phyloP scores from a whole-genome alignment of 2,797 vertebrate species.

The Delichon dasypus region DNA sequence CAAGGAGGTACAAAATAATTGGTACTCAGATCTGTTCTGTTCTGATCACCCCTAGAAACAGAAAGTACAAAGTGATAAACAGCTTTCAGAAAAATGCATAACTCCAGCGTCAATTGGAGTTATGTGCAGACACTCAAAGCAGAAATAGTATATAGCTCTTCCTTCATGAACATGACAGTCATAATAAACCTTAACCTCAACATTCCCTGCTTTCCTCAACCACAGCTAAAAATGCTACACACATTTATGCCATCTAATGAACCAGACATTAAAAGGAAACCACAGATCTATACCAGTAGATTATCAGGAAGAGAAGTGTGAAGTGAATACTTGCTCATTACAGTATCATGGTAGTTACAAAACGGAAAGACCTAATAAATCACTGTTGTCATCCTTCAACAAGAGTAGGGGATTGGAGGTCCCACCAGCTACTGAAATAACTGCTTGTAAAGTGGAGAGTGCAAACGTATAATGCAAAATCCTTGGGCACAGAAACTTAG shows the following conservation, averaged over 20 bases:
- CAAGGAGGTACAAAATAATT: neutral
- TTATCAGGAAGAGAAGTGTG: constrained; percentile 67
- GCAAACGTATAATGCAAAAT: neutral
- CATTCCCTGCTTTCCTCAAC: constrained; percentile 64
- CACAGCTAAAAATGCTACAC: constrained; percentile 54
- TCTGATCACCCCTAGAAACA: neutral
- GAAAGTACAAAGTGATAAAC: neutral
- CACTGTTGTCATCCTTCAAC: neutral
- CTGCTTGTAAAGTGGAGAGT: neutral
- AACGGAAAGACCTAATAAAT: constrained; percentile 36
- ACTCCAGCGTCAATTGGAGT: constrained; percentile 12
- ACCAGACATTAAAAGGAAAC: constrained; percentile 67
- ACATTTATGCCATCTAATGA: constrained; percentile 64
- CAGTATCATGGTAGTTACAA: constrained; percentile 27
- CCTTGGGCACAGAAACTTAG: neutral
- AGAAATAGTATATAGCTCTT: constrained; percentile 48
- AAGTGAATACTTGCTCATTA: constrained; percentile 57
- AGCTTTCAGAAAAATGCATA: constrained; percentile 34
- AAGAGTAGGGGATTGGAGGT: neutral
- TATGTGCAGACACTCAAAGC: constrained; percentile 30
- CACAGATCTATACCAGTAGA: constrained; percentile 73
- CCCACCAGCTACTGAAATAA: neutral
- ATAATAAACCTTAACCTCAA: constrained; percentile 68
- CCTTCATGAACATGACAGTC: constrained; percentile 51
- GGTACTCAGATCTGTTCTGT: neutral